Percentiles rank a stretch among this genome's conserved stretches.
These are phyloP conservation scores for Capitella teleta DNA, from an alignment of 1,140 invertebrate genomes.

Conservation along the genomic window DNA sequence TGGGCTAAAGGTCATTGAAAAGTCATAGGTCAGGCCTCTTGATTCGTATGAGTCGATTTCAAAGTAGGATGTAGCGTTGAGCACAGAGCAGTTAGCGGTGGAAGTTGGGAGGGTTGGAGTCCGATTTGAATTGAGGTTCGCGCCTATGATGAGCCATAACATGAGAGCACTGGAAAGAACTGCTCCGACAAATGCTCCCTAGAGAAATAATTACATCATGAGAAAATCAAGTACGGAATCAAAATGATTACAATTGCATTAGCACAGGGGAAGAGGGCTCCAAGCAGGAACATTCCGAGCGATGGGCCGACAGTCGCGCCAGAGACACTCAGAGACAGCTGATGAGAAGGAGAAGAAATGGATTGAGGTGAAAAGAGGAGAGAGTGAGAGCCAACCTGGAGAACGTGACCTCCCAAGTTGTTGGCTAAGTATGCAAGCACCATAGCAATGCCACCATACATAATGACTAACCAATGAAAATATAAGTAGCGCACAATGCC, in stretches of 20 bases:
- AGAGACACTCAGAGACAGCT: conserved; percentile 34
- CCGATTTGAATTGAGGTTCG: too few species aligned
- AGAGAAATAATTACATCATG: neutral
- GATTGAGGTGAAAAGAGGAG: neutral
- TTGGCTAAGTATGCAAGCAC: conserved; percentile 12
- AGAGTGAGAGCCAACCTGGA: conserved; percentile 2
- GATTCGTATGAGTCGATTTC: too few species aligned
- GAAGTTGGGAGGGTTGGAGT: too few species aligned
- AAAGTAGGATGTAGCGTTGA: too few species aligned
- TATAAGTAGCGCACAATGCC: conserved; percentile 10
- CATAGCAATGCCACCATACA: conserved; percentile 13
- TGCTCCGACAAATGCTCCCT: conserved; percentile 10
- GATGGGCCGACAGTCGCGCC: conserved; percentile 35
- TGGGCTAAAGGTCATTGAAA: too few species aligned
- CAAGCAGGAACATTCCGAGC: conserved; percentile 36
- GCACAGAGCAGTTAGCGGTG: too few species aligned
- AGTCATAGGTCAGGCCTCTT: too few species aligned
- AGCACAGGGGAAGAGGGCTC: conserved; percentile 33
- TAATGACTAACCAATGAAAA: conserved; percentile 12
- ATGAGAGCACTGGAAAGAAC: conserved; percentile 5
- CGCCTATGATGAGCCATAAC: conserved; percentile 11
- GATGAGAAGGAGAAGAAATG: neutral
- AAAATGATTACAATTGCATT: conserved; percentile 17
- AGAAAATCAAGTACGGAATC: neutral
- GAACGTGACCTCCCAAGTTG: conserved; percentile 15